Evolutionary conservation across 2,888 invertebrate species (phyloP), one percentile per base, ranked within the genome.

Genomic region (Liodrosophila aerea): DNA sequence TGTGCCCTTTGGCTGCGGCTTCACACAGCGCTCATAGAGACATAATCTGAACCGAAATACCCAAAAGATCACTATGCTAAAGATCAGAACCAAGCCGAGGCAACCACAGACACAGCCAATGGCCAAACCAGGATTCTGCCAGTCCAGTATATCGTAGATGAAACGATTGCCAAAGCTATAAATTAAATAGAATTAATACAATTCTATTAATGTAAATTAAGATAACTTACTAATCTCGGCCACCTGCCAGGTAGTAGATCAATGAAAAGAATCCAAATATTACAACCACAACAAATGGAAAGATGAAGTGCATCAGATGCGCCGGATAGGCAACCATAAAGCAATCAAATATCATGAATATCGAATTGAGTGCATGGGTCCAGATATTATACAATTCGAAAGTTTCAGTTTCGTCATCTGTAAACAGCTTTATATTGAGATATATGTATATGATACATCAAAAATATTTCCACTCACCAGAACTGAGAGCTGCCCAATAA

Each of bases 71-170:
- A 88, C 2, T 9, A 86, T 18, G 43, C 72, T 68, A 11, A 88
- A 76, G 1, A 70, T 9, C n/a, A 87, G 29, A 0, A 76, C 33
- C n/a, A 88, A n/a, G 1, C 51, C 54, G 13, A 76, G 40, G 27
- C 85, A 72, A 7, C 81, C 85, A 8, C 81, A 50, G 4, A 81
- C 54, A 2, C 85, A 76, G 13, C 73, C 47, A 11, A 76, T 63
- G 1, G 88, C 85, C 53, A 61, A 86, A 30, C 92, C 91, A 0
- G 95, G 94, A 0, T 92, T 91, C 44, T 92, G 91, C 95, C 95
- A 96, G 87, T 96, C 92, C 33, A 96, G 90, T 1, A 95, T 92
- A 13, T 92, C 92, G 87, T 96, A 96, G 58, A 96, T 94, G 50
- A 91, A 93, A 0, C 90, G 91, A 31, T 91, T 85, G 0, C 94